A percentile compares a stretch with the other conserved stretches of the same genome.
Conservation (phyloP, 1,140 invertebrate genomes). For the Pseudomyrmex dendroicus region DNA sequence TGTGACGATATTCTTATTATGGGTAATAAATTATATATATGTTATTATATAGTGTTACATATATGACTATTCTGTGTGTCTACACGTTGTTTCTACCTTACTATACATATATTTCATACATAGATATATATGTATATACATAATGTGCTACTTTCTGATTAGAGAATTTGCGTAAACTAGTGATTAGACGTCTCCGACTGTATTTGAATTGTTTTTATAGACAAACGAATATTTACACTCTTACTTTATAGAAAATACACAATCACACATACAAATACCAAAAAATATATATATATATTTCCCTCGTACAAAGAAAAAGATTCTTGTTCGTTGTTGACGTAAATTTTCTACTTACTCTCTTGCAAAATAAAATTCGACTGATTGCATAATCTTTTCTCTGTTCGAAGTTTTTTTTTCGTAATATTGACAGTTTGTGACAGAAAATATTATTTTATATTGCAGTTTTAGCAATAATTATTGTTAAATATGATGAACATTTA, state of each 20-base stretch:
- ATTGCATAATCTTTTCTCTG: too few species aligned
- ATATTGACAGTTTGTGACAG: too few species aligned
- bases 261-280: not conserved
- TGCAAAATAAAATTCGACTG: too few species aligned
- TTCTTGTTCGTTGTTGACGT: not conserved
- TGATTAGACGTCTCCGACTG: slow-evolving; percentile 44
- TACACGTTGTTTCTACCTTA: slow-evolving; percentile 52
- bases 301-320: not conserved
- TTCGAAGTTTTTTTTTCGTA: too few species aligned
- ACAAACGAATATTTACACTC: slow-evolving; percentile 48
- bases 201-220: slow-evolving; percentile 5
- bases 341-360: too few species aligned
- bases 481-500: not conserved
- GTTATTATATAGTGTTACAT: slow-evolving; percentile 22
- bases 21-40: slow-evolving; percentile 54
- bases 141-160: slow-evolving; percentile 58
- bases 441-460: too few species aligned
- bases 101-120: slow-evolving; percentile 39
- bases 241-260: slow-evolving; percentile 45
- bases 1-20: slow-evolving; percentile 60
- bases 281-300: too few species aligned
- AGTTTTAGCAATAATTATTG: too few species aligned
- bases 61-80: slow-evolving; percentile 62
- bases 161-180: slow-evolving; percentile 66
- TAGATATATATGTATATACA: slow-evolving; percentile 22